These are phyloP conservation scores for Anagrus nilaparvatae DNA, from an alignment of 1,140 invertebrate species.

Conservation along the genomic window DNA sequence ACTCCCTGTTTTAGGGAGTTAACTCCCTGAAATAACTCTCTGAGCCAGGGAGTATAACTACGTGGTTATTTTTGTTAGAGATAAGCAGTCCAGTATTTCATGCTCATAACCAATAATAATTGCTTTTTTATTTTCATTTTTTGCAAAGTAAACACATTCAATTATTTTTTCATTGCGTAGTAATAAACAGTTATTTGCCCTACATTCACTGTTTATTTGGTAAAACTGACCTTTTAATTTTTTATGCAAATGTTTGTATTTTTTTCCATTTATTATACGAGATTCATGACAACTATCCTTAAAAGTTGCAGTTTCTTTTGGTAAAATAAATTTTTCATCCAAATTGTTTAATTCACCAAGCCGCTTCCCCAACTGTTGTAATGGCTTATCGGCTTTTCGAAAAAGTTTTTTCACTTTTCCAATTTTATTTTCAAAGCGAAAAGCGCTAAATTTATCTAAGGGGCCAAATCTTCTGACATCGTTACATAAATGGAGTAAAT, in stretches of 20 bases:
- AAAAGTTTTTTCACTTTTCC: slow-evolving; percentile 30
- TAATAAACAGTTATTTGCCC: too few species aligned
- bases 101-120: background rate
- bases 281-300: background rate
- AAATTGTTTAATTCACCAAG: background rate
- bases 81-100: background rate
- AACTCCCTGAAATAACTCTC: too few species aligned
- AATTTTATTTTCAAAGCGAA: slow-evolving; percentile 40
- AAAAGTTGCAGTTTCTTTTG: background rate
- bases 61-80: too few species aligned
- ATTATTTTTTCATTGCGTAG: too few species aligned
- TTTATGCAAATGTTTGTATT: background rate
- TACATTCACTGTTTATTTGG: background rate
- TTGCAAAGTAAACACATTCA: background rate
- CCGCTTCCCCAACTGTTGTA: slow-evolving; percentile 16
- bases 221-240: background rate
- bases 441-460: slow-evolving; percentile 29
- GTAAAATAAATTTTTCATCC: background rate
- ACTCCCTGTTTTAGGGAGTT: too few species aligned
- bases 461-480: slow-evolving; percentile 34
- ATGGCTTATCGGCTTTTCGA: slow-evolving; percentile 19
- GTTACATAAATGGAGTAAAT: slow-evolving; percentile 31
- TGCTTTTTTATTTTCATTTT: background rate
- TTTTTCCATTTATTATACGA: background rate
- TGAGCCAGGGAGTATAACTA: too few species aligned